These are phyloP conservation scores for Megamerina dolium DNA, from an alignment of 2,888 invertebrate genomes.

Conservation along the genomic window DNA sequence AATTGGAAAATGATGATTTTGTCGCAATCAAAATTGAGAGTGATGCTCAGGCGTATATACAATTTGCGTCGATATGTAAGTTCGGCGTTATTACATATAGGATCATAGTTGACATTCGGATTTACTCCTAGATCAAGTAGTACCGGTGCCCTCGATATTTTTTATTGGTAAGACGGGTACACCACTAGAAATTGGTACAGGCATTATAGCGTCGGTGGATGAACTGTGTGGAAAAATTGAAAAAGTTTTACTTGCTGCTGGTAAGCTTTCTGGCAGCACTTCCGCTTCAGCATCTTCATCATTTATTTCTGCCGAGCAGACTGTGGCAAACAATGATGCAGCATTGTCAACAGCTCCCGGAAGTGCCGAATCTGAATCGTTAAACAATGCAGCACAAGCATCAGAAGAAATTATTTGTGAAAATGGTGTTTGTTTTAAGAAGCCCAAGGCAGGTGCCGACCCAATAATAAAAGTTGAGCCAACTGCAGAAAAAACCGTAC, in stretches of 20 bases:
- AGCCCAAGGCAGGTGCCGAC: slow-evolving; percentile 15
- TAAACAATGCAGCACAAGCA: background rate
- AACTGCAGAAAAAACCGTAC: background rate
- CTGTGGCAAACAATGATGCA: background rate
- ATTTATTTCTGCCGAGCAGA: slow-evolving; percentile 14
- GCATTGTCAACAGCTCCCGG: slow-evolving; percentile 7
- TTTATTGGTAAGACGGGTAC: slow-evolving; percentile 79
- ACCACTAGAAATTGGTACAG: slow-evolving; percentile 72
- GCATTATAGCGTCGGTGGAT: slow-evolving; percentile 53
- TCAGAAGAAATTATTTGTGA: slow-evolving; percentile 51
- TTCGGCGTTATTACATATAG: background rate
- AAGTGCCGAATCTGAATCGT: background rate
- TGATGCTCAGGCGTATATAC: slow-evolving; percentile 67
- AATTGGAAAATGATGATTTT: slow-evolving; percentile 60
- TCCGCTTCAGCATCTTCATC: slow-evolving; percentile 7
- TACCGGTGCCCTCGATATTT: slow-evolving; percentile 74
- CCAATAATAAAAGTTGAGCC: no score
- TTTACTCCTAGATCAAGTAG: slow-evolving; percentile 58
- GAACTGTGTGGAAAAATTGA: slow-evolving; percentile 63
- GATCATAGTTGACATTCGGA: background rate
- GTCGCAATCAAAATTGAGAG: slow-evolving; percentile 72
- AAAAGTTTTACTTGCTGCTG: slow-evolving; percentile 48
- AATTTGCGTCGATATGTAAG: slow-evolving; percentile 50
- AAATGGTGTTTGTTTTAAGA: slow-evolving; percentile 51
- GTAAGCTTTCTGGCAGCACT: slow-evolving; percentile 16